Conservation (phyloP, 92 coral and sea anemone species). For the Siderastrea siderea region DNA sequence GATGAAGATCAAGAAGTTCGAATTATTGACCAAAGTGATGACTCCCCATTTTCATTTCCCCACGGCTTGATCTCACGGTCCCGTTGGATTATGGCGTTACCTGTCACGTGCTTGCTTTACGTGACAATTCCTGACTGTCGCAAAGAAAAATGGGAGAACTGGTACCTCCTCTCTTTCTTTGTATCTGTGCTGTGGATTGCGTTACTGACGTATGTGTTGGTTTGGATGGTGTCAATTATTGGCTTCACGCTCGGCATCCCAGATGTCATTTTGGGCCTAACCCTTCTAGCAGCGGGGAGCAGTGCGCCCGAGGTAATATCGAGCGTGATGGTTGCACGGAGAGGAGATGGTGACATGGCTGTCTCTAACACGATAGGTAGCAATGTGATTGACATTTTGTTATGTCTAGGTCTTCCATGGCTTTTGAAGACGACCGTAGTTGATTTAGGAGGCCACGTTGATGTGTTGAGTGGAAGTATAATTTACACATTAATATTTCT, state of each 20-base stretch:
- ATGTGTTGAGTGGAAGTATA: constrained; percentile 75
- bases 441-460: constrained; percentile 58
- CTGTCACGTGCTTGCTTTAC: constrained; percentile 63
- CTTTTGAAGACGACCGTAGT: constrained; percentile 76
- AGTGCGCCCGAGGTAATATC: constrained; percentile 90
- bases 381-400: constrained; percentile 83
- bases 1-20: constrained; percentile 66
- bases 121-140: constrained; percentile 91
- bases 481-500: constrained; percentile 77
- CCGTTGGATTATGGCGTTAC: constrained; percentile 70
- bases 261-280: constrained; percentile 88
- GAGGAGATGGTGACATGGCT: constrained; percentile 92
- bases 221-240: constrained; percentile 88
- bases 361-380: constrained; percentile 86
- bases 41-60: constrained; percentile 68
- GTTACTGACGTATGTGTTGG: constrained; percentile 79
- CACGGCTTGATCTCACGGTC: constrained; percentile 44
- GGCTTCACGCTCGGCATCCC: constrained; percentile 87
- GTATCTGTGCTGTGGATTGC: constrained; percentile 84
- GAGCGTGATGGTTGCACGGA: constrained; percentile 85
- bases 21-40: constrained; percentile 37
- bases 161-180: constrained; percentile 77
- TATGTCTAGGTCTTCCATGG: constrained; percentile 90
- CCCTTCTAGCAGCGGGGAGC: constrained; percentile 91
- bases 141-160: constrained; percentile 72